These are phyloP conservation scores for Heloderma charlesbogerti DNA, from an alignment of 2,113 vertebrate species.

Conservation along the genomic window DNA sequence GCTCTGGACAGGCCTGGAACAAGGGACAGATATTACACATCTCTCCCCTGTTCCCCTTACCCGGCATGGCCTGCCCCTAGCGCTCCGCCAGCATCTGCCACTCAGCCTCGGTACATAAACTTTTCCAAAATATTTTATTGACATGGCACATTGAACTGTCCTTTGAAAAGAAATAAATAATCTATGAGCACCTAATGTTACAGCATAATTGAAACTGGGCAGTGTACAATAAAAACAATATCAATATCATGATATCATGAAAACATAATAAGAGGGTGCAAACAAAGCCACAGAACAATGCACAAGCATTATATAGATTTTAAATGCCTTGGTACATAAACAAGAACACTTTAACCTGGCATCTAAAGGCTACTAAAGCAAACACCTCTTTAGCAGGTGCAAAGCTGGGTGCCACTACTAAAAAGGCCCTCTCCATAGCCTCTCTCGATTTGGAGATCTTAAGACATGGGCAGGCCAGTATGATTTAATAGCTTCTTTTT, in stretches of 20 bases:
- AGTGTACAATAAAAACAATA: not conserved
- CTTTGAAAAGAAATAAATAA: not conserved
- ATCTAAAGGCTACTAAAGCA: no score
- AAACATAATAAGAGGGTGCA: no score
- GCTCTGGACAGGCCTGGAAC: no score
- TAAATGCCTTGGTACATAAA: not conserved
- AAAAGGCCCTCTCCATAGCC: not conserved
- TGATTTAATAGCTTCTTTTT: not conserved
- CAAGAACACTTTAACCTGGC: no score
- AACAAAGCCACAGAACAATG: no score
- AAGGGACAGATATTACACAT: no score
- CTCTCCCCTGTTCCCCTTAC: no score
- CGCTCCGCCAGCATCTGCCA: no score
- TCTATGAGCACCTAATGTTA: no score
- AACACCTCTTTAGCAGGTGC: not conserved
- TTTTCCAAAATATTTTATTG: not conserved
- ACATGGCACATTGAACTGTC: not conserved
- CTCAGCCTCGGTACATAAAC: not conserved
- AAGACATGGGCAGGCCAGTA: not conserved
- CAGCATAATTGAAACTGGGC: not conserved
- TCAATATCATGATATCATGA: not conserved
- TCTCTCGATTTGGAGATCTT: not conserved
- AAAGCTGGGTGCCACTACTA: not conserved
- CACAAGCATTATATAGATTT: not conserved
- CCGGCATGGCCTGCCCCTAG: no score